phyloP scores from a whole-genome alignment of 2,113 vertebrate species.

The Rhynchomys soricoides region DNA sequence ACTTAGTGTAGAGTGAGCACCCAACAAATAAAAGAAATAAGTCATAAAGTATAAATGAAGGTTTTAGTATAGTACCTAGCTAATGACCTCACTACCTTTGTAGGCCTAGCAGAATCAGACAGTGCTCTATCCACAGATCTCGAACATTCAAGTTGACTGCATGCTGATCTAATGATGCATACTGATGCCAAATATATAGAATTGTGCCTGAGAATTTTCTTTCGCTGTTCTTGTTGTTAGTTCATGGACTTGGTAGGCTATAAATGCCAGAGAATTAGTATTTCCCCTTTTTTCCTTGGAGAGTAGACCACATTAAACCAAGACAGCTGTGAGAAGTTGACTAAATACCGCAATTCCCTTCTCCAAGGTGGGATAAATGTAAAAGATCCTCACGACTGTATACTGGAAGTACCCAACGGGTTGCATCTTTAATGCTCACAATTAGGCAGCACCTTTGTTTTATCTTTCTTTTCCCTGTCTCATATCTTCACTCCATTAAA shows the following conservation, averaged over 20 bases:
- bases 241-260: neutral
- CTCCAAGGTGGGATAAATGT: neutral
- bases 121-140: neutral
- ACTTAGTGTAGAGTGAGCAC: neutral
- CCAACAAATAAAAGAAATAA: conserved; percentile 16
- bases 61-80: neutral
- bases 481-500: neutral
- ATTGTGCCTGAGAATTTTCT: neutral
- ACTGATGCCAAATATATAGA: neutral
- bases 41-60: neutral
- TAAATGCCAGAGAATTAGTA: neutral
- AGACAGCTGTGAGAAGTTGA: neutral
- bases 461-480: neutral
- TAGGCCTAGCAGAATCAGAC: neutral
- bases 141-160: neutral
- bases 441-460: neutral
- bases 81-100: neutral
- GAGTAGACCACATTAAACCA: neutral
- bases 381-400: neutral
- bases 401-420: neutral
- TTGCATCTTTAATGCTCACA: neutral
- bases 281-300: neutral
- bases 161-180: neutral
- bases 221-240: neutral
- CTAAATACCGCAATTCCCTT: neutral